phyloP scores from a whole-genome alignment of 2,113 vertebrate genomes.

The Ariopsis seemanni region DNA sequence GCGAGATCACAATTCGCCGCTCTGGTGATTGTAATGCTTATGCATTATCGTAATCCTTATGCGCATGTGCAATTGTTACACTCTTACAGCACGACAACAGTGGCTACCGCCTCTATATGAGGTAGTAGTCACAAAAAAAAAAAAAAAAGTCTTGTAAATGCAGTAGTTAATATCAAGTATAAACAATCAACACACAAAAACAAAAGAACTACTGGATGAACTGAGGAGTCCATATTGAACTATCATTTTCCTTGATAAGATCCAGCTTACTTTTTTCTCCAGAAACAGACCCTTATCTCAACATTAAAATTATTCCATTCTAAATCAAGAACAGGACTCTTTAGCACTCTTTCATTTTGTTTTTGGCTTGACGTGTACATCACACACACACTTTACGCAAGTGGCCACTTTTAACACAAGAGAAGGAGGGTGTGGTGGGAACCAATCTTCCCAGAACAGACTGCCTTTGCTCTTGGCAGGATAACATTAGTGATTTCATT shows the following conservation, averaged over 20 bases:
- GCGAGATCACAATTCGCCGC: too few relatives aligned
- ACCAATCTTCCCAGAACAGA: neutral
- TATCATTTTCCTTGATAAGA: neutral
- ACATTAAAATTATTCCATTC: neutral
- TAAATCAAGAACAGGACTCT: neutral
- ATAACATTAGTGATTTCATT: conserved; percentile 3
- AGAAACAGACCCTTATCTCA: neutral
- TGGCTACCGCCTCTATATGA: too few relatives aligned
- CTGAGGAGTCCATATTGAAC: neutral
- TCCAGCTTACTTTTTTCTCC: neutral
- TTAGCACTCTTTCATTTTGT: neutral
- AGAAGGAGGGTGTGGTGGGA: conserved; percentile 11
- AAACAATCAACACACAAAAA: neutral
- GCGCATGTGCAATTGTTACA: too few relatives aligned
- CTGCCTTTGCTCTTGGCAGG: conserved; percentile 1
- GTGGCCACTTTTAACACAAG: conserved; percentile 10
- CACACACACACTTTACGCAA: conserved; percentile 13
- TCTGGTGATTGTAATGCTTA: too few relatives aligned
- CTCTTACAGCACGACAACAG: too few relatives aligned
- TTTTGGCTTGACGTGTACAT: conserved; percentile 9
- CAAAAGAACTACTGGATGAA: neutral
- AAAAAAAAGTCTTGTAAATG: neutral
- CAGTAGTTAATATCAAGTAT: neutral
- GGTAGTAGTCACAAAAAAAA: too few relatives aligned
- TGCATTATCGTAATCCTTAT: too few relatives aligned